Evolutionary conservation across 92 coral and sea anemone genomes (phyloP).

Genomic region (Paramuricea clavata): DNA sequence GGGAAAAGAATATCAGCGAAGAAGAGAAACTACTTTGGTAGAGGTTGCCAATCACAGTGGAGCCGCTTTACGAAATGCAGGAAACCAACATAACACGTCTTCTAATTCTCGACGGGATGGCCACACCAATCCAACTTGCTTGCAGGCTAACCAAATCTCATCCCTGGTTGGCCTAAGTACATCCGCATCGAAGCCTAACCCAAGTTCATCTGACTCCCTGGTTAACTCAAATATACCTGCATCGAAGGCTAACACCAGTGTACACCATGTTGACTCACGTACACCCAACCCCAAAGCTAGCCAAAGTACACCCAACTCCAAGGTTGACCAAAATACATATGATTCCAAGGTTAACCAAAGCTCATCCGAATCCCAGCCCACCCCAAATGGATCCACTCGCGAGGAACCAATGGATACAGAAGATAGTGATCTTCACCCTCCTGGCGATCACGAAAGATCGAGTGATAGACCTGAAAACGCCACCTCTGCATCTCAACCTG

Average conservation of each 20-base stretch:
- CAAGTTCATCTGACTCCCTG: neutral
- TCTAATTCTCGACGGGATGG: too few species aligned
- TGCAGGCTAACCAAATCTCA: neutral
- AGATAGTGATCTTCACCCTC: neutral
- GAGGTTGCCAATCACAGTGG: neutral
- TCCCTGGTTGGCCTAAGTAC: neutral
- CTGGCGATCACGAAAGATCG: too few species aligned
- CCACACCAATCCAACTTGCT: neutral
- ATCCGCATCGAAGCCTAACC: neutral
- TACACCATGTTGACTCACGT: neutral
- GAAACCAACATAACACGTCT: too few species aligned
- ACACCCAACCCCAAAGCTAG: neutral
- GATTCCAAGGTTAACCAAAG: neutral
- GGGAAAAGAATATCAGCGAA: neutral
- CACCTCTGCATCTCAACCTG: neutral
- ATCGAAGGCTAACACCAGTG: neutral
- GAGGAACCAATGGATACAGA: neutral
- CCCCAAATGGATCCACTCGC: neutral
- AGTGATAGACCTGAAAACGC: neutral
- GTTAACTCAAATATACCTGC: neutral
- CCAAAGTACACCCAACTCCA: neutral
- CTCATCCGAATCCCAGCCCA: neutral
- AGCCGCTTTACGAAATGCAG: neutral
- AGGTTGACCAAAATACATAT: neutral
- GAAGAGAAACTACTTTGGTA: neutral